Conservation (phyloP, 2,797 vertebrate genomes). For the Pipistrellus pipistrellus region DNA sequence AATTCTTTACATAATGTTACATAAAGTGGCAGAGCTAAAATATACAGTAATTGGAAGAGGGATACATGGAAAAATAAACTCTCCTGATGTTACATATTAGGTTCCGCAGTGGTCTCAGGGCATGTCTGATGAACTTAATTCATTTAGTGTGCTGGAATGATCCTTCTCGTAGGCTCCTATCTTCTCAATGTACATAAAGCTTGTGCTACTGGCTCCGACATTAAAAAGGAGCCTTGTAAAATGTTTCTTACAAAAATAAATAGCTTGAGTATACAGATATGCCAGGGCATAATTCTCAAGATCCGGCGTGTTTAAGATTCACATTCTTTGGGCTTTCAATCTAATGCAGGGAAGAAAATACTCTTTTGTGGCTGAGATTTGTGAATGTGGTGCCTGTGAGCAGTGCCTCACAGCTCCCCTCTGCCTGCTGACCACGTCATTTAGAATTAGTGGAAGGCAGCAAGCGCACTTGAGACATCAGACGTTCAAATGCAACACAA, state of each 20-base stretch:
- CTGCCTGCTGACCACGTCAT: not conserved
- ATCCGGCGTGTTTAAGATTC: slow-evolving; percentile 69
- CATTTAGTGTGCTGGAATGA: slow-evolving; percentile 82
- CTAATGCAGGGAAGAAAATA: slow-evolving; percentile 66
- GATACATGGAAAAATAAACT: slow-evolving; percentile 87
- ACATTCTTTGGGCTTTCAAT: slow-evolving; percentile 71
- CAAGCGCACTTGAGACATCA: not conserved
- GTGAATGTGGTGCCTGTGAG: not conserved
- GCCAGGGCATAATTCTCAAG: slow-evolving; percentile 79
- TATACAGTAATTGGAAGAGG: slow-evolving; percentile 82
- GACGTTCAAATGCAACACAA: not conserved
- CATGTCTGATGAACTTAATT: slow-evolving; percentile 87
- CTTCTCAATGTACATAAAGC: slow-evolving; percentile 80
- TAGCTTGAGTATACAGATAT: slow-evolving; percentile 78
- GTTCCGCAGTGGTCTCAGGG: slow-evolving; percentile 82
- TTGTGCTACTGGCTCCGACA: slow-evolving; percentile 76
- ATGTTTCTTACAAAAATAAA: slow-evolving; percentile 88
- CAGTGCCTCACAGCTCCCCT: not conserved
- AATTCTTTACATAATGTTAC: slow-evolving; percentile 84
- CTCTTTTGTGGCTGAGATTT: slow-evolving; percentile 54
- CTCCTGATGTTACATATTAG: slow-evolving; percentile 81
- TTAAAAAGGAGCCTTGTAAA: slow-evolving; percentile 84
- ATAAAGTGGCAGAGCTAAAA: slow-evolving; percentile 84
- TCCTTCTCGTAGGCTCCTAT: slow-evolving; percentile 71
- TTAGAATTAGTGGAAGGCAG: not conserved